phyloP scores from a whole-genome alignment of 1,140 invertebrate species.

The Zophobas atratus region DNA sequence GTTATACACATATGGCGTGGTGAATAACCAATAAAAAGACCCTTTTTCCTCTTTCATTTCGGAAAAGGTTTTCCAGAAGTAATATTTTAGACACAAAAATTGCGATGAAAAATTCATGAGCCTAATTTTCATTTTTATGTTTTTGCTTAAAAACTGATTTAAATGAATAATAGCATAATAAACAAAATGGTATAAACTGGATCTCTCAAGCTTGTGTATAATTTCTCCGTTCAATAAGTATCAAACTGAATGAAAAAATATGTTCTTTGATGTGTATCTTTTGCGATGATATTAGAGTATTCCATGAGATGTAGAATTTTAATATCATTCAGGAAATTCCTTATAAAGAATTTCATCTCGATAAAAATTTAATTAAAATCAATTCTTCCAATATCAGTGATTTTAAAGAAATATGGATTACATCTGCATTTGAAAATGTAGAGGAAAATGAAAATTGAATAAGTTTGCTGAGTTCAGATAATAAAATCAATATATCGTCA shows the following conservation, averaged over 20 bases:
- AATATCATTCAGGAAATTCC: neutral
- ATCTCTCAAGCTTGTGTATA: too few species aligned
- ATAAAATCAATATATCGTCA: slow-evolving; percentile 28
- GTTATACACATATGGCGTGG: slow-evolving; percentile 26
- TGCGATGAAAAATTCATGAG: slow-evolving; percentile 38
- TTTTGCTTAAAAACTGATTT: slow-evolving; percentile 37
- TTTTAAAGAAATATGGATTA: neutral
- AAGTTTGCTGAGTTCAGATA: slow-evolving; percentile 23
- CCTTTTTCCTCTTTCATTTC: slow-evolving; percentile 36
- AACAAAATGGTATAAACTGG: too few species aligned
- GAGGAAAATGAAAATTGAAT: slow-evolving; percentile 9
- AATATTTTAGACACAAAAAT: slow-evolving; percentile 30
- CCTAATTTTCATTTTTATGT: slow-evolving; percentile 37
- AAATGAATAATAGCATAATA: slow-evolving; percentile 2
- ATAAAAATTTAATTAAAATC: slow-evolving; percentile 10
- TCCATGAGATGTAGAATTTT: neutral
- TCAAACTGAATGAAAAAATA: neutral
- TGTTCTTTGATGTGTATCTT: neutral
- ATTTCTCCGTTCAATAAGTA: too few species aligned
- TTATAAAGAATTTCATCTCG: neutral
- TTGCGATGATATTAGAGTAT: neutral
- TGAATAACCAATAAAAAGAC: slow-evolving; percentile 32
- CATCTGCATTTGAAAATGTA: slow-evolving; percentile 3
- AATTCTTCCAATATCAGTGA: slow-evolving; percentile 5
- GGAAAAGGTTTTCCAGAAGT: slow-evolving; percentile 27